Evolutionary conservation across 2,888 invertebrate species (phyloP), one percentile per base, ranked within the genome.

Genomic region (Pheosia gnoma): DNA sequence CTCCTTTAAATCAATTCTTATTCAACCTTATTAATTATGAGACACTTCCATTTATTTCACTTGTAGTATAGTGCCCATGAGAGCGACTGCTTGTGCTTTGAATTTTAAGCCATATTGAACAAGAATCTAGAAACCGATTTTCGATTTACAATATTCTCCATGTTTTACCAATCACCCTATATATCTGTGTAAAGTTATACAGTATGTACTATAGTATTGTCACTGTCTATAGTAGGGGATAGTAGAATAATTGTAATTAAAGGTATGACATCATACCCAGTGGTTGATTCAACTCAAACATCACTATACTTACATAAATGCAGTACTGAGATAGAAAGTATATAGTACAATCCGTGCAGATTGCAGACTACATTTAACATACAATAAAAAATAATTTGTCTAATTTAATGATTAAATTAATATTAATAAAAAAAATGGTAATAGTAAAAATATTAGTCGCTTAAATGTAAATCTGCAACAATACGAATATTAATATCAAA

Each of bases 231-330:
- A 7, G 52, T 59, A 13, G 41, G 62, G 53, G 47, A 49, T 41
- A 70, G 64, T 61, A 63, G 53, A 52, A 49, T 41, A 70, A 65
- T 61, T 39, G 60, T 60, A 63, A 63, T 52, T 56, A 52, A 52
- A 52, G 52, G 5, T 61, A 61, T 66, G 51, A 53, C 58, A 63
- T 59, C 56, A 57, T 59, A 62, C 57, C 11, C 9, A 52, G 52
- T 36, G 8, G 38, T 38, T 52, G 43, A 10, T 9, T 10, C 52
- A 62, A 61, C 41, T 58, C 59, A 65, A 67, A 60, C 65, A 67
- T 70, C 71, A 67, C 59, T 60, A 61, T 60, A 63, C 25, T 25
- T 25, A 47, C 10, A 11, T 76, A 75, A 75, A 75, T 75, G 77
- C 77, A 68, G 59, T 59, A 68, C 60, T 61, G 3, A 62, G 62